Conservation (phyloP, 2,888 invertebrate species). For the Hemicrepidius hirtus region DNA sequence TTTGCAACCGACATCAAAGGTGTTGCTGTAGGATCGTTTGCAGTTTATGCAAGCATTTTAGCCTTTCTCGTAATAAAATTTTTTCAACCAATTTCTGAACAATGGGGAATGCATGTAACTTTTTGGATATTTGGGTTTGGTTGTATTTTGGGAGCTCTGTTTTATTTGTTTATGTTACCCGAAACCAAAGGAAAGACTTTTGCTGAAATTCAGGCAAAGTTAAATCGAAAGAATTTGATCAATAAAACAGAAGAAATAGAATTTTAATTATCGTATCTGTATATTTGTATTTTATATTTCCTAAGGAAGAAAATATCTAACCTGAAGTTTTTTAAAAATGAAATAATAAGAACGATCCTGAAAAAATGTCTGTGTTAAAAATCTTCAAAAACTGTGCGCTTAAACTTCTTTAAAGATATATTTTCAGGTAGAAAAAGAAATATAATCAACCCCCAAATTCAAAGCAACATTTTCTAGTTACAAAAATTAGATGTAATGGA, state of each 20-base stretch:
- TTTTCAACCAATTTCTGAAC: conserved; percentile 76
- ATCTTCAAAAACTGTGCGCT: too few species aligned
- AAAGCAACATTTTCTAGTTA: too few species aligned
- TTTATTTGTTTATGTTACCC: conserved; percentile 76
- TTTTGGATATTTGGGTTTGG: conserved; percentile 76
- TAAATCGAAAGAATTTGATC: conserved; percentile 65
- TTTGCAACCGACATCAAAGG: conserved; percentile 80
- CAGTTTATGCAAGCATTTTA: conserved; percentile 75
- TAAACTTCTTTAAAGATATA: too few species aligned
- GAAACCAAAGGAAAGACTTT: conserved; percentile 80
- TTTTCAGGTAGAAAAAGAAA: too few species aligned
- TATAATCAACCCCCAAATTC: too few species aligned
- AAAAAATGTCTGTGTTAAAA: too few species aligned
- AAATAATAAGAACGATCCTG: too few species aligned
- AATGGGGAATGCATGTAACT: conserved; percentile 76
- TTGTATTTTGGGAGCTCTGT: conserved; percentile 75
- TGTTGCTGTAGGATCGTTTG: conserved; percentile 76
- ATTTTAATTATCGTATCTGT: too few species aligned
- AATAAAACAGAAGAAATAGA: neutral
- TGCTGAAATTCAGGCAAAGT: conserved; percentile 76
- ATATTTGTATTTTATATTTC: too few species aligned
- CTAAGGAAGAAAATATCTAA: too few species aligned
- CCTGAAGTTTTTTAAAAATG: too few species aligned
- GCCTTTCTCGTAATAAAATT: conserved; percentile 77
- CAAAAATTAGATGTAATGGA: too few species aligned